These are phyloP conservation scores for Andrena praecox DNA, from an alignment of 2,888 invertebrate species.

Conservation along the genomic window DNA sequence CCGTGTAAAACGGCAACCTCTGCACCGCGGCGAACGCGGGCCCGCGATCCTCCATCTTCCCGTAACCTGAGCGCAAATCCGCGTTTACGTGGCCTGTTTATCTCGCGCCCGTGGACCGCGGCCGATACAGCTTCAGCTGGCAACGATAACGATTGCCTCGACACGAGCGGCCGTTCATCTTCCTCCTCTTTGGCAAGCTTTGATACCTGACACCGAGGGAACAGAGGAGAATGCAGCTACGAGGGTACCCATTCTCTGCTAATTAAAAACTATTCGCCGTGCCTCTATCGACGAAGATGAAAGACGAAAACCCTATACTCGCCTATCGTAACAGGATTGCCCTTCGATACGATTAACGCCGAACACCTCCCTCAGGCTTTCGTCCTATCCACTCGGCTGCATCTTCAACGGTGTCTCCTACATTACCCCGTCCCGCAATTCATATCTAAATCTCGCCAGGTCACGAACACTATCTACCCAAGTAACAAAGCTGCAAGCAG, in stretches of 20 bases:
- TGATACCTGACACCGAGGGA: not conserved
- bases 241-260: too few relatives aligned
- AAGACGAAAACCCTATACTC: too few relatives aligned
- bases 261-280: too few relatives aligned
- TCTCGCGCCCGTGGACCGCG: constrained; percentile 14
- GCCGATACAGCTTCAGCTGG: constrained; percentile 32
- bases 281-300: too few relatives aligned
- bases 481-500: not conserved
- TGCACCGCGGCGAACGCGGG: not conserved
- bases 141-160: constrained; percentile 45
- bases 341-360: not conserved
- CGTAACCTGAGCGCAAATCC: constrained; percentile 50
- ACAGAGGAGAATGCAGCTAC: too few relatives aligned
- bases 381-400: not conserved
- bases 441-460: not conserved
- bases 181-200: constrained; percentile 8
- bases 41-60: constrained; percentile 34
- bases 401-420: not conserved
- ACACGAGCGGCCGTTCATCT: constrained; percentile 37
- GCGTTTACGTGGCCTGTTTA: constrained; percentile 36
- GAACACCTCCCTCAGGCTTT: not conserved
- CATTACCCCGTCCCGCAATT: not conserved
- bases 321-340: not conserved
- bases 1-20: constrained; percentile 56
- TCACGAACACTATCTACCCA: not conserved